Base-by-base conservation (phyloP, 2,113 vertebrate species). In the Irena cyanogastra region DNA sequence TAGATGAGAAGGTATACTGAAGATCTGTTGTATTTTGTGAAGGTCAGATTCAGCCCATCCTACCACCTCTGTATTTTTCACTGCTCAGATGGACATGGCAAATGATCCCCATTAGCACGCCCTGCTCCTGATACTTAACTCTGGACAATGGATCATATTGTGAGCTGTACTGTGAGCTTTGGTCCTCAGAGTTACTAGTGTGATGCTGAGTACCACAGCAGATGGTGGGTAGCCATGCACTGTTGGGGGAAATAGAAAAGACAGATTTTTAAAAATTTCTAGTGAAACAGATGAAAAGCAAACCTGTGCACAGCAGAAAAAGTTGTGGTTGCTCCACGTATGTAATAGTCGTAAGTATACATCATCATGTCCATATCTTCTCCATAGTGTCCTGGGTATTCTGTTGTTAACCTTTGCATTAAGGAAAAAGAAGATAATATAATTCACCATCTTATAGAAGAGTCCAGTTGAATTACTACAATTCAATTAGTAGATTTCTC, bases 271-370 rank as follows among this genome's bases (percentile, higher is more conserved):
- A 0, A 39, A 80, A 39, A 31, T 24, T 63, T 44, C 10, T 50
- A 72, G 16, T 54, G 16, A 60, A 90, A 81, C 23, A 83, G 13
- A 49, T 37, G 45, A 81, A 84, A 94, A 93, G 3, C 97, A 97
- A 95, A 99, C 99, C 99, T 99, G 59, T 99, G 97, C 69, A 99
- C 99, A 33, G 98, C 98, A 31, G 98, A 99, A 97, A 99, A 99
- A 31, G 99, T 99, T 90, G 99, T 99, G 60, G 99, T 98, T 69
- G 99, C 99, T 31, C 99, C 99, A 31, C 99, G 98, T 90, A 99
- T 99, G 69, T 99, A 99, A 90, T 99, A 98, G 63, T 99, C 99
- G 0, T 99, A 99, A 78, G 95, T 97, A 18, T 99, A 99, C 92
- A 99, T 95, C 42, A 99, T 97, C 98, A 99, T 97, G 96, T 99